Base-by-base conservation (phyloP, 2,888 invertebrate genomes). In the Onthophagus sagittarius region DNA sequence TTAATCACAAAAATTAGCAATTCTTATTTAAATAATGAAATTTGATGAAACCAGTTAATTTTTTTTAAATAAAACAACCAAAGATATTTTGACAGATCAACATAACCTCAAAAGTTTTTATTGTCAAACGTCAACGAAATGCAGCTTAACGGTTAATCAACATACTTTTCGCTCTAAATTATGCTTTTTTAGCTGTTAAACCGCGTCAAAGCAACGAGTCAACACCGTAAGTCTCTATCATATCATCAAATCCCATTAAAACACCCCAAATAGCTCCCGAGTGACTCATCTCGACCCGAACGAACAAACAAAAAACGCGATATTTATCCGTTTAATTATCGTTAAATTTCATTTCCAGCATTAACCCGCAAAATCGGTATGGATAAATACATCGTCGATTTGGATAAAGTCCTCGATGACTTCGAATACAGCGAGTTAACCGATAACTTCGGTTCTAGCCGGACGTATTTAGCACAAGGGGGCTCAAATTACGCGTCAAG, bases 391-490 rank as follows among this genome's bases (percentile, higher is more conserved):
- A 82, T 86, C 64, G 91, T 94, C 76, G 94, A 95, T 86, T 88
- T 95, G 81, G 94, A 95, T 84, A 93, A 93, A 86, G 93, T 94
- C 77, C 87, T 95, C 74, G 94, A 95, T 85, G 94, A 94, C 83
- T 92, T 95, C 82, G 94, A 95, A 84, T 89, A 92, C 79, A 91
- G 90, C 81, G 93, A 94, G 87, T 82, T 85, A 53, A 85, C 85
- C 4, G 84, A 83, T 63, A 80, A 65, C 31, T 72, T 63, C n/a
- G 64, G 53, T 1, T 63, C 69, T 3, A 65, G 15, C 9, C 67
- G 67, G 15, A 69, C 32, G 31, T 73, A 72, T 15, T 63, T 70
- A 5, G 15, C 73, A 15, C 75, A 71, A 39, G 39, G 70, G 0
- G 62, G 70, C 5, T 71, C 73, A 5, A 72, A 69, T 63, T 73